phyloP scores from a whole-genome alignment of 2,888 invertebrate genomes.

The Tenthredo amoena region DNA sequence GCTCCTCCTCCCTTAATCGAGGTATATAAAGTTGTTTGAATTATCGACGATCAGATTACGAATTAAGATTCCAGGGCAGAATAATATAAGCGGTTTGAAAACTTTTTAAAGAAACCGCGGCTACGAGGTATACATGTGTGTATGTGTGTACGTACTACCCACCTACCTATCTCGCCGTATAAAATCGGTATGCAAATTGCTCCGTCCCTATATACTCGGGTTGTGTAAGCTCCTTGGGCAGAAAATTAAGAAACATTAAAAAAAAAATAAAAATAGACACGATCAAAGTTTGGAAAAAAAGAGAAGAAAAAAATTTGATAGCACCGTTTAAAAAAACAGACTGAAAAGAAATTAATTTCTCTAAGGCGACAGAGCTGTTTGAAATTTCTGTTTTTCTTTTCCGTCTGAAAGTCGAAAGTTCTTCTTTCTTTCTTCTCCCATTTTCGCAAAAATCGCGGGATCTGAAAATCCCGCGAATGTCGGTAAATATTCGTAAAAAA shows the following conservation, averaged over 20 bases:
- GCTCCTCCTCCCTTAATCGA: neutral
- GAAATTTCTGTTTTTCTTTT: too few relatives aligned
- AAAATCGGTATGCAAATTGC: constrained; percentile 11
- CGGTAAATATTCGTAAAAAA: too few relatives aligned
- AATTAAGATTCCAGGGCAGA: constrained; percentile 10
- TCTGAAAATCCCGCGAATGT: too few relatives aligned
- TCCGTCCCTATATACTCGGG: neutral
- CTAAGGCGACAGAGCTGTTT: neutral
- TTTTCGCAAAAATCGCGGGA: too few relatives aligned
- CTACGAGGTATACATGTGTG: too few relatives aligned
- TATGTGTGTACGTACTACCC: neutral
- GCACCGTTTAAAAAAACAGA: too few relatives aligned
- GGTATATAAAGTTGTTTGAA: constrained; percentile 41
- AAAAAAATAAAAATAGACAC: neutral
- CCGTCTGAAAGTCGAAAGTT: too few relatives aligned
- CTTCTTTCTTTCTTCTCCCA: too few relatives aligned
- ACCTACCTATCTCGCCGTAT: neutral
- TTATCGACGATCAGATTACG: constrained; percentile 43
- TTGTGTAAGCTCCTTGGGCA: neutral
- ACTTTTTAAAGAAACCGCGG: neutral
- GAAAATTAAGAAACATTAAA: neutral
- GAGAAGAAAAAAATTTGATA: neutral
- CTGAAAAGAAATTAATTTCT: neutral
- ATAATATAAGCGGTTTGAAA: constrained; percentile 29
- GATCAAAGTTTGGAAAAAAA: neutral